A percentile compares a stretch with the other conserved stretches of the same genome.
These are phyloP conservation scores for Numenius arquata DNA, from an alignment of 2,113 vertebrate species.

Conservation along the genomic window DNA sequence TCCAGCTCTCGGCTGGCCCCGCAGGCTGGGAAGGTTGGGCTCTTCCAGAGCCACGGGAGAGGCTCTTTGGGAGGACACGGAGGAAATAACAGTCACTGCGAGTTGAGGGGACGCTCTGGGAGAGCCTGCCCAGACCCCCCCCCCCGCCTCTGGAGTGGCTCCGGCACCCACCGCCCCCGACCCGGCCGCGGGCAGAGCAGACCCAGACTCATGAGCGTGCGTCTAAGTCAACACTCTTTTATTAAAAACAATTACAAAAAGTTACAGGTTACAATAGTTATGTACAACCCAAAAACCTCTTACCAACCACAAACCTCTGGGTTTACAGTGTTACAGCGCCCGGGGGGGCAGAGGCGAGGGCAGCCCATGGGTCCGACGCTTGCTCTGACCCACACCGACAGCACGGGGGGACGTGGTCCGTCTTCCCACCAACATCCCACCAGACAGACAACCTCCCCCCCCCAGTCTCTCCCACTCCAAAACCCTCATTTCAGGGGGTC, in stretches of 20 bases:
- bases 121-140: neutral
- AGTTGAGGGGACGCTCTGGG: fast-evolving
- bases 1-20: neutral
- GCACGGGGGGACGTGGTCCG: fast-evolving
- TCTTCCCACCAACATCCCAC: neutral
- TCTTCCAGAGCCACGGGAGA: neutral
- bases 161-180: fast-evolving
- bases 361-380: neutral
- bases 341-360: neutral
- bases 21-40: neutral
- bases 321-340: neutral
- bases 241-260: slow-evolving; percentile 70
- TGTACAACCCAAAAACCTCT: slow-evolving; percentile 23
- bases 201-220: neutral
- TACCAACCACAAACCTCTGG: neutral
- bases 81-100: fast-evolving
- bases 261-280: slow-evolving; percentile 40
- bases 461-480: too few relatives aligned
- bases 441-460: neutral
- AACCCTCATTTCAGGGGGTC: neutral
- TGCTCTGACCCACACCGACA: neutral
- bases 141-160: neutral
- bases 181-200: neutral
- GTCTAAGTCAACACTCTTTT: slow-evolving; percentile 60
- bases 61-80: neutral